A percentile compares a stretch with the other conserved stretches of the same genome.
Evolutionary conservation across 2,888 invertebrate genomes (phyloP).

Genomic region (Tillus elongatus): DNA sequence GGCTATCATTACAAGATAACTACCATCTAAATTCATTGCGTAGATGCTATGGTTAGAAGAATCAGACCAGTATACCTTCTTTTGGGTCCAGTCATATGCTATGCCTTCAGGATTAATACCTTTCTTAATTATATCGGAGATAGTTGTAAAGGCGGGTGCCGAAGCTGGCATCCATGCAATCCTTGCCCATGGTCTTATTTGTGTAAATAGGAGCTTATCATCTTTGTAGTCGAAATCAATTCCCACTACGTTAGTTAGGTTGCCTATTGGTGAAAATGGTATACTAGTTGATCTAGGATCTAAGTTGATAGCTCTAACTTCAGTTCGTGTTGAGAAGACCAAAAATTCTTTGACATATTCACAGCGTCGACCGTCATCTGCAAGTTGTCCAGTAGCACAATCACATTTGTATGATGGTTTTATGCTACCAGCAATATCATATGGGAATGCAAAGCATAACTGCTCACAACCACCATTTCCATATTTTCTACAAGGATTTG

Average conservation of each 20-base stretch:
- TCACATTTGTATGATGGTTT: constrained; percentile 68
- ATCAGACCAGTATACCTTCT: constrained; percentile 97
- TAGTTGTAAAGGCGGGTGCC: constrained; percentile 53
- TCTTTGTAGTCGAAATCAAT: constrained; percentile 91
- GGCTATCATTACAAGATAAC: constrained; percentile 83
- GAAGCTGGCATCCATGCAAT: constrained; percentile 74
- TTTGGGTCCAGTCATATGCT: constrained; percentile 96
- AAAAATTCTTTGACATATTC: constrained; percentile 80
- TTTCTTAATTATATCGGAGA: constrained; percentile 61
- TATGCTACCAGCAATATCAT: constrained; percentile 46
- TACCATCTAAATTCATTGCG: constrained; percentile 85
- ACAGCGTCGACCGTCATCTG: constrained; percentile 58
- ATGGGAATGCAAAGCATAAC: constrained; percentile 88
- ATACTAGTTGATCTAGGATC: constrained; percentile 72
- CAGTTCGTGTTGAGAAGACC: constrained; percentile 88
- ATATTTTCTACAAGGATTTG: constrained; percentile 67
- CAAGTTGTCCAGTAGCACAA: constrained; percentile 82
- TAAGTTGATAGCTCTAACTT: constrained; percentile 83
- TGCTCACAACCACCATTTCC: constrained; percentile 87
- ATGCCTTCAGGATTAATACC: constrained; percentile 90
- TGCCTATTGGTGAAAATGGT: constrained; percentile 77
- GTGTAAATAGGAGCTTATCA: constrained; percentile 82
- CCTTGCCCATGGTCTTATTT: constrained; percentile 83
- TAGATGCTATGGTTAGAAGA: constrained; percentile 90
- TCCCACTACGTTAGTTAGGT: constrained; percentile 87